phyloP scores from a whole-genome alignment of 2,113 vertebrate species.

The Fregetta grallaria region DNA sequence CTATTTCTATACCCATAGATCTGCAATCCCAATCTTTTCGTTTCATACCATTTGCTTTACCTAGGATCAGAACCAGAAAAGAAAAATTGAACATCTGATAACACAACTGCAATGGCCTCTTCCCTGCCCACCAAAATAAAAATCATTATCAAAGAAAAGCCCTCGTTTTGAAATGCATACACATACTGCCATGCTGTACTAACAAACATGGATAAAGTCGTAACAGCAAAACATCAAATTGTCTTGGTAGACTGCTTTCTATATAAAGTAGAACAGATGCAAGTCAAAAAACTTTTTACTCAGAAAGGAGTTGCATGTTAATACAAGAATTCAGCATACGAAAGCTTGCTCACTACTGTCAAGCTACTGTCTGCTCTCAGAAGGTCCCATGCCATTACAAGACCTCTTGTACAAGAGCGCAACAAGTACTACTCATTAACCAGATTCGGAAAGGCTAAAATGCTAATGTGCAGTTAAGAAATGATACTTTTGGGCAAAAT shows the following conservation, averaged over 20 bases:
- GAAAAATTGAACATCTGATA: background rate
- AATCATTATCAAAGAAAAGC: background rate
- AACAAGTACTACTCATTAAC: background rate
- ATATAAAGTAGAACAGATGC: background rate
- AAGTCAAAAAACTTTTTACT: background rate
- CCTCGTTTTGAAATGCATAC: background rate
- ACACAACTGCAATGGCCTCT: background rate
- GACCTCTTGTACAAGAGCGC: background rate
- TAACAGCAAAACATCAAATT: background rate
- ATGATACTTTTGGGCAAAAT: background rate
- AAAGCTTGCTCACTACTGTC: background rate
- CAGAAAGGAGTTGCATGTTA: background rate
- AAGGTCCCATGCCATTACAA: background rate
- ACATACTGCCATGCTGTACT: background rate
- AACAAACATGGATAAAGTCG: background rate
- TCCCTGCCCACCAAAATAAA: background rate
- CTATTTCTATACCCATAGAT: conserved; percentile 80
- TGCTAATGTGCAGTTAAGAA: background rate
- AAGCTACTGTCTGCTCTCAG: background rate
- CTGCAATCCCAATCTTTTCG: conserved; percentile 83
- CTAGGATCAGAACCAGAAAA: conserved; percentile 58
- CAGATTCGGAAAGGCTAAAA: background rate
- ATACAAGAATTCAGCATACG: background rate
- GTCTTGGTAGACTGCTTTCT: background rate
- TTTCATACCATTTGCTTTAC: conserved; percentile 78